Conservation (phyloP, 23 tunicate species). For the Phallusia fumigata region DNA sequence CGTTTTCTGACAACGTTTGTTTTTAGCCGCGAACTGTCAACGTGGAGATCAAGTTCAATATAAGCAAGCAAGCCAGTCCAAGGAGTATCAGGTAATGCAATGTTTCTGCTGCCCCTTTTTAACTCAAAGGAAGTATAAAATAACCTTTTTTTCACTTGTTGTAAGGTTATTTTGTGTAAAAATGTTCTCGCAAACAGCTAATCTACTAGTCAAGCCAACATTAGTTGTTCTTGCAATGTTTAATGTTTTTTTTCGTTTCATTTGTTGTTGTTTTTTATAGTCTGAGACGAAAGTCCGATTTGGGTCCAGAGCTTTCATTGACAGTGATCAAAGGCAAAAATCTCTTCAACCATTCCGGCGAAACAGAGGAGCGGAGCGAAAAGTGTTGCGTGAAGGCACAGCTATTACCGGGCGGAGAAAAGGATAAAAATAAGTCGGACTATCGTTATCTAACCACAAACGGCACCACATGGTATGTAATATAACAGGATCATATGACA, state of each 20-base stretch:
- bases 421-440: not conserved
- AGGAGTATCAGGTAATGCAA: not conserved
- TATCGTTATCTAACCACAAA: not conserved
- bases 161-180: not conserved
- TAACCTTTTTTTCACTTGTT: no score
- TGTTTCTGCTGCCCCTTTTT: not conserved
- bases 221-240: not conserved
- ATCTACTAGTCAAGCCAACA: not conserved
- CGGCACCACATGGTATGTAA: not conserved
- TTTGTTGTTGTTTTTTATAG: not conserved
- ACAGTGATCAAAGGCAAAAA: not conserved
- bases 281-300: not conserved
- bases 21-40: slow-evolving; percentile 3
- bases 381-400: not conserved
- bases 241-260: not conserved
- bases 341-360: not conserved
- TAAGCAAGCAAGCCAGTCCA: not conserved
- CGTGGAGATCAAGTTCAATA: not conserved
- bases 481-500: no score
- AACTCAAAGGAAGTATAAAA: no score
- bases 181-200: not conserved
- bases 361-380: not conserved
- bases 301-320: not conserved
- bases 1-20: no score
- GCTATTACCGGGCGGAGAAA: not conserved